Evolutionary conservation across 2,113 vertebrate species (phyloP).

Genomic region (Spilogale gracilis): DNA sequence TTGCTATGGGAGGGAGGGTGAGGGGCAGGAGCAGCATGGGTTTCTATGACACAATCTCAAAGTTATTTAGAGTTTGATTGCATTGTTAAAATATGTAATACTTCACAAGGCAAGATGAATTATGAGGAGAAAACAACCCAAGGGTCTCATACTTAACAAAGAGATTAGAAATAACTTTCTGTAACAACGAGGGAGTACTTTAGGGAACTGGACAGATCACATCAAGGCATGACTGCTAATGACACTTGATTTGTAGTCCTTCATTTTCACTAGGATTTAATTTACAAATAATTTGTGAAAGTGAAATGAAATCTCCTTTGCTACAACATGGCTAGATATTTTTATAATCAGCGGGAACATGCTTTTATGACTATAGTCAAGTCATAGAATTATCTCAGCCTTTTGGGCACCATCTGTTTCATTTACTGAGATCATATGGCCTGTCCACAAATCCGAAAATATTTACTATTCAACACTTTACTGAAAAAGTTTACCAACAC

Average conservation of each 20-base stretch:
- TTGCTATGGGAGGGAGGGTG: background rate
- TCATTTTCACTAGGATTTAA: slow-evolving; percentile 21
- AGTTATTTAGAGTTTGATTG: background rate
- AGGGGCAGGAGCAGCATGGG: background rate
- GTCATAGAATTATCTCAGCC: background rate
- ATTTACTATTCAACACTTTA: background rate
- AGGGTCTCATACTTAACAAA: background rate
- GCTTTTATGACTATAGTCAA: background rate
- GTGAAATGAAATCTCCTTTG: background rate
- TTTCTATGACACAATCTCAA: background rate
- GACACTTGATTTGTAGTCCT: background rate
- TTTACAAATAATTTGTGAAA: background rate
- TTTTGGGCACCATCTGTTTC: background rate
- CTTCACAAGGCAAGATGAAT: background rate
- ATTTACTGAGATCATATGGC: background rate
- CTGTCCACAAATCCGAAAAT: slow-evolving; percentile 21
- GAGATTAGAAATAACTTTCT: background rate
- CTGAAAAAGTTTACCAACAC: background rate
- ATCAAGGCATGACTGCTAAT: background rate
- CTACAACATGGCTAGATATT: background rate
- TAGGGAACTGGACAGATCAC: background rate
- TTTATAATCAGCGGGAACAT: background rate
- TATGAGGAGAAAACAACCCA: background rate
- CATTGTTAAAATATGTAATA: background rate
- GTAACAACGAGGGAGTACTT: background rate